These are phyloP conservation scores for Lasioglossum zephyrum DNA, from an alignment of 2,888 invertebrate genomes.

Conservation along the genomic window DNA sequence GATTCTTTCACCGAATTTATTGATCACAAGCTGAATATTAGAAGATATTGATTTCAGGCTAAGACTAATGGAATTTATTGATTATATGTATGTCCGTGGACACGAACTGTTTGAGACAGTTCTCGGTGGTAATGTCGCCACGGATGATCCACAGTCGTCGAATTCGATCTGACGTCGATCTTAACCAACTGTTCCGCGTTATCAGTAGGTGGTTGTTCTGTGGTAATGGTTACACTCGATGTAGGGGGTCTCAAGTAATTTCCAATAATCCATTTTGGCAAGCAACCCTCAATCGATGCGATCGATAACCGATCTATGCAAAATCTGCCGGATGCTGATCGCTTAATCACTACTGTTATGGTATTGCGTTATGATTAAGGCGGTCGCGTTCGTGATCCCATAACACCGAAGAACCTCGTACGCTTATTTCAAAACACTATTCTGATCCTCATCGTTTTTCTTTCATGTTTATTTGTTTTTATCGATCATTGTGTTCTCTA, in stretches of 20 bases:
- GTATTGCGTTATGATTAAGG: not conserved
- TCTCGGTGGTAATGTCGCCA: not conserved
- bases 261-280: conserved; percentile 59
- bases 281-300: conserved; percentile 28
- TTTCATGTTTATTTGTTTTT: not conserved
- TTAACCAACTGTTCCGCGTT: conserved; percentile 11
- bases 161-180: conserved; percentile 7
- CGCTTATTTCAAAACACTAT: not conserved
- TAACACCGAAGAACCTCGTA: not conserved
- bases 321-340: conserved; percentile 28
- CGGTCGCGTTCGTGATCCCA: not conserved
- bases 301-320: conserved; percentile 42
- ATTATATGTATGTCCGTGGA: not conserved
- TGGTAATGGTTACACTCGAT: conserved; percentile 27
- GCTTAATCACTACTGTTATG: conserved; percentile 16
- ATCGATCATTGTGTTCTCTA: not conserved
- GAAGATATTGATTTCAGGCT: not conserved
- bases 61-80: not conserved
- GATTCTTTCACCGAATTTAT: not conserved
- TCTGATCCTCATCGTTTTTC: not conserved
- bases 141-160: not conserved
- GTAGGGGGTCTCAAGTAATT: conserved; percentile 44
- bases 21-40: not conserved
- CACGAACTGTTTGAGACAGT: not conserved
- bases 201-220: conserved; percentile 33